Base-by-base conservation (phyloP, 2,113 vertebrate genomes). In the Benitochromis conjunctus region DNA sequence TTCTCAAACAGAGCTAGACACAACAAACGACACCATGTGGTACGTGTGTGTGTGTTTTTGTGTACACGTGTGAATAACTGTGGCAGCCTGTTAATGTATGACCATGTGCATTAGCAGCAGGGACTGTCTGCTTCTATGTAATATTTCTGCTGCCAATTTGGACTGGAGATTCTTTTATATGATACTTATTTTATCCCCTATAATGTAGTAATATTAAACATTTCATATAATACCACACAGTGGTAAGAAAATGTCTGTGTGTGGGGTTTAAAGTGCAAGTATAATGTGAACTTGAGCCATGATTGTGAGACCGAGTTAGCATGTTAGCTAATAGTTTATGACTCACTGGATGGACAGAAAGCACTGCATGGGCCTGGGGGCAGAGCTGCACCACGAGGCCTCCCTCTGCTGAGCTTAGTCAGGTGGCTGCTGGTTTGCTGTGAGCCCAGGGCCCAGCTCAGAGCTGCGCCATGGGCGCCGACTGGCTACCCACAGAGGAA, bases 361-460 rank as follows among this genome's bases (percentile, higher is more conserved):
- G 87, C 91, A 92, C 90, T 82, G 81, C 13, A 54, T 90, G 84
- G 86, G 87, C 90, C 92, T 86, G 26, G 21, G 91, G 92, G 86
- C 4, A 62, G 87, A 94, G 93, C 91, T 91, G 92, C 88, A 86
- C 85, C 81, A 88, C n/a, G 56, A 91, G 84, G 83, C 87, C 81
- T 82, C 82, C 77, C 85, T 89, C 86, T 54, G 54, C 86, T 83
- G 18, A 9, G 58, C 84, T 91, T 60, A 79, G 86, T 88, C 86
- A 92, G 93, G 94, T 93, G 93, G 91, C 85, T 84, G 91, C 89
- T 84, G 91, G 91, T 92, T 76, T 66, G 78, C 91, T 86, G 88
- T 89, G 82, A 53, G 71, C 53, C 83, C 0, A 5, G 83, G 90
- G 87, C 88, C 79, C 86, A 64, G 80, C 89, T 86, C 41, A 13